phyloP scores from a whole-genome alignment of 1,140 invertebrate species.

The Drosophila watanabei region DNA sequence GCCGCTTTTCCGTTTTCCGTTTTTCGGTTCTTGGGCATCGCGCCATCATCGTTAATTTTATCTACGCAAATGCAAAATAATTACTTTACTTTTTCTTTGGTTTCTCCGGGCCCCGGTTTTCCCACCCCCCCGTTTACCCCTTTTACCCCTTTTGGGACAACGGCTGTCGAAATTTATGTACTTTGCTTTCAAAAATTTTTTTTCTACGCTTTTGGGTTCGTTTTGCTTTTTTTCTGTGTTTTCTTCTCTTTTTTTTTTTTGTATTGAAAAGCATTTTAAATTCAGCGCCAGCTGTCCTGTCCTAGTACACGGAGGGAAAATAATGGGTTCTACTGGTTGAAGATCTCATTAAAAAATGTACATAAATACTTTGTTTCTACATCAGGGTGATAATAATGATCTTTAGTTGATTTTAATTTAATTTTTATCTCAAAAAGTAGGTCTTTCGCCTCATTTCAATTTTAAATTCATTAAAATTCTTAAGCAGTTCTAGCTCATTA shows the following conservation, averaged over 20 bases:
- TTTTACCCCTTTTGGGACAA: constrained; percentile 42
- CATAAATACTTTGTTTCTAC: background rate
- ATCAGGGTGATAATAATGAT: too few relatives aligned
- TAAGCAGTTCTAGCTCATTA: background rate
- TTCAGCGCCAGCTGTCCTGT: constrained; percentile 75
- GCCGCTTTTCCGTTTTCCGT: constrained; percentile 6
- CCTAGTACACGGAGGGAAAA: background rate
- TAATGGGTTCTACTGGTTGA: background rate
- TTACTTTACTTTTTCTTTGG: constrained; percentile 84
- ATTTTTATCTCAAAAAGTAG: background rate
- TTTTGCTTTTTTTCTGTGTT: constrained; percentile 19
- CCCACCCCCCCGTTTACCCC: constrained; percentile 7
- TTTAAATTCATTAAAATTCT: background rate
- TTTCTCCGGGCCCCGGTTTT: constrained; percentile 21
- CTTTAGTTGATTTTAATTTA: background rate
- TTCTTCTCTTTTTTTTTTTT: constrained; percentile 17
- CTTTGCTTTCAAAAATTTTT: constrained; percentile 63
- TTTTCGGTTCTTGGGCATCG: constrained; percentile 18
- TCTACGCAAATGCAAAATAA: constrained; percentile 84
- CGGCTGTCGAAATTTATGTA: constrained; percentile 78
- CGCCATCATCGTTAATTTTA: constrained; percentile 81
- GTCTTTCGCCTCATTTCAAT: fast-evolving
- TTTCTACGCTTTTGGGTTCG: constrained; percentile 39
- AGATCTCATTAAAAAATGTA: background rate
- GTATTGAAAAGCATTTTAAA: constrained; percentile 81